Evolutionary conservation across 2,113 vertebrate genomes (phyloP), one percentile per base, ranked within the genome.

Genomic region (Halichoerus grypus): DNA sequence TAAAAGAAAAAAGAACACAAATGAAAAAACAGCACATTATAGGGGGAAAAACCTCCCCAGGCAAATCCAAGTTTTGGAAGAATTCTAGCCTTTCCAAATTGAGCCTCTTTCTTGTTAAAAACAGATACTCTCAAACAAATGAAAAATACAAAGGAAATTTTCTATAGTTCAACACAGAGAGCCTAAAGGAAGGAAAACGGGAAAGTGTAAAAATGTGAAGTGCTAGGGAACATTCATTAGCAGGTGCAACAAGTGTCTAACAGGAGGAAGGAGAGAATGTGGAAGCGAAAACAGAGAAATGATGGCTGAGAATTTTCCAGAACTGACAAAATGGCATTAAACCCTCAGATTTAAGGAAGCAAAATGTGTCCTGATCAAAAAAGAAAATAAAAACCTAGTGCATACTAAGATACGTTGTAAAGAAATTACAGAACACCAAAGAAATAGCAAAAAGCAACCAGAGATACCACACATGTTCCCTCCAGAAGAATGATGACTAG

Each of bases 291-390:
- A 42, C 1, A 71, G 26, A 89, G 51, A 55, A n/a, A 65, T 42
- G 31, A 22, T n/a, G 74, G 80, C 55, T 46, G 84, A 97, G 72
- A 53, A 82, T 92, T 57, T 97, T 82, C 59, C 36, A 77, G 80
- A 74, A 53, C 10, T n/a, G 24, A 51, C 51, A 61, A 83, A 46
- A 83, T 65, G 21, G 6, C 61, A 80, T 14, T 22, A 51, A 51
- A 24, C 69, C 28, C 59, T 94, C 53, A 92, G 31, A 63, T n/a
- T 59, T 49, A 51, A 51, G 42, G 46, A 92, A 90, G 39, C 61
- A 92, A 87, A 85, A 19, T 18, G 19, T 51, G 19, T 94, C 76
- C 67, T 61, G 67, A 93, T 65, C 28, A 61, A 96, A 67, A 96
- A 55, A 89, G 33, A 36, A 89, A 96, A 65, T 11, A 63, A 71